A percentile compares a stretch with the other conserved stretches of the same genome.
Evolutionary conservation across 2,797 vertebrate genomes (phyloP).

Genomic region (Oreonectes daqikongensis): DNA sequence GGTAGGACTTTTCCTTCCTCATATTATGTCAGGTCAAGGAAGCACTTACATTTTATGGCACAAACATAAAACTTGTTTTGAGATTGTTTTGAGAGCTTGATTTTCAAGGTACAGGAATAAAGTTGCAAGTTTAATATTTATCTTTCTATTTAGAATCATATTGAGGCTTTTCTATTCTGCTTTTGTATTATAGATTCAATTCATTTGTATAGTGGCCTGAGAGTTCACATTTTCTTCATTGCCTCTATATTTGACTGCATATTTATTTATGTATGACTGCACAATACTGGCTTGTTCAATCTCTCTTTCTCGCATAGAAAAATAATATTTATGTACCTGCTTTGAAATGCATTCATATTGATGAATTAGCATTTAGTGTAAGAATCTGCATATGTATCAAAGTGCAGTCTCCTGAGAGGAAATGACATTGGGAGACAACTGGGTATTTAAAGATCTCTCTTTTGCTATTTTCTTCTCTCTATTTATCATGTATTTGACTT

Average conservation of each 20-base stretch:
- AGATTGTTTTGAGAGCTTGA: not conserved
- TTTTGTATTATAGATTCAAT: not conserved
- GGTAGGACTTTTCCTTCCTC: not conserved
- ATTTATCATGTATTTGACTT: constrained; percentile 33
- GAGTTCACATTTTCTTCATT: not conserved
- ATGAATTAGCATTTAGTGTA: constrained; percentile 2
- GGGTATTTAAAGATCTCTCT: constrained; percentile 20
- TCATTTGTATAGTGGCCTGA: not conserved
- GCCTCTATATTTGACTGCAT: not conserved
- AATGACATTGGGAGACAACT: constrained; percentile 6
- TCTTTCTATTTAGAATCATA: not conserved
- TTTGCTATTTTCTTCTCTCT: constrained; percentile 2
- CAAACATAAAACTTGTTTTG: too few relatives aligned
- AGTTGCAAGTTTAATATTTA: not conserved
- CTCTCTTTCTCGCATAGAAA: constrained; percentile 3
- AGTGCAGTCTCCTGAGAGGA: not conserved
- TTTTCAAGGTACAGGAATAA: not conserved
- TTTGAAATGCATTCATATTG: constrained; percentile 23
- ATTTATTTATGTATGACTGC: constrained; percentile 19
- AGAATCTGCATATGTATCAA: not conserved
- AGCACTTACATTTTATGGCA: not conserved
- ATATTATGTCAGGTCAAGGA: not conserved
- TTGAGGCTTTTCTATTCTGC: not conserved
- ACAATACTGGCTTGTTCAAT: constrained; percentile 13
- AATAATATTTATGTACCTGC: constrained; percentile 23